Base-by-base conservation (phyloP, 2,888 invertebrate genomes). In the Eledone cirrhosa region DNA sequence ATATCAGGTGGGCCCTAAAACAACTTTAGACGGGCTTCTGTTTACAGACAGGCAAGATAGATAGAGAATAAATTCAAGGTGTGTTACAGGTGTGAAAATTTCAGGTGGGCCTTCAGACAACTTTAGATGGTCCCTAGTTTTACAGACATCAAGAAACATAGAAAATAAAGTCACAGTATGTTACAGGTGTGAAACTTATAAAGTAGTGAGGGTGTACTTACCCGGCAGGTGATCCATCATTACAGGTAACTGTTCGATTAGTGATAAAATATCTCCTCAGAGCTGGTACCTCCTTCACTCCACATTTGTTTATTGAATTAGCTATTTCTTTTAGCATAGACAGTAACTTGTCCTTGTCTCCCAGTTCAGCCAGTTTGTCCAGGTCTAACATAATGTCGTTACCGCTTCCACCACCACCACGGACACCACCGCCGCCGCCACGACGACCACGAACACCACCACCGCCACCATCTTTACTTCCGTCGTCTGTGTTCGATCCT, bases 151-250 rank as follows among this genome's bases (percentile, higher is more conserved):
- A n/a, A n/a, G n/a, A n/a, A n/a, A n/a, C n/a, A n/a, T n/a, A n/a
- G n/a, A n/a, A n/a, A n/a, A n/a, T n/a, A n/a, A n/a, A n/a, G n/a
- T n/a, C n/a, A n/a, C n/a, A n/a, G n/a, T n/a, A n/a, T n/a, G n/a
- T n/a, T n/a, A n/a, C n/a, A n/a, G n/a, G n/a, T n/a, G n/a, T n/a
- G n/a, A n/a, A n/a, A n/a, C n/a, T n/a, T n/a, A 41, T 41, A 41
- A 41, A 41, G 11, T 41, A 41, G 11, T 41, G 41, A 41, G 41
- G 41, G 11, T 11, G 5, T 41, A 84, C 87, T 85, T 82, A 89
- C 88, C 89, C 88, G 16, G 87, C 87, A 8, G 85, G 84, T 11
- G 85, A 85, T 11, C 89, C 88, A 80, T 88, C 88, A 78, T 88
- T 89, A 80, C 88, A 88, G 47, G 88, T 87, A 48, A 87, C 85